phyloP scores from a whole-genome alignment of 2,797 vertebrate genomes.

The Kryptolebias ocellatus region DNA sequence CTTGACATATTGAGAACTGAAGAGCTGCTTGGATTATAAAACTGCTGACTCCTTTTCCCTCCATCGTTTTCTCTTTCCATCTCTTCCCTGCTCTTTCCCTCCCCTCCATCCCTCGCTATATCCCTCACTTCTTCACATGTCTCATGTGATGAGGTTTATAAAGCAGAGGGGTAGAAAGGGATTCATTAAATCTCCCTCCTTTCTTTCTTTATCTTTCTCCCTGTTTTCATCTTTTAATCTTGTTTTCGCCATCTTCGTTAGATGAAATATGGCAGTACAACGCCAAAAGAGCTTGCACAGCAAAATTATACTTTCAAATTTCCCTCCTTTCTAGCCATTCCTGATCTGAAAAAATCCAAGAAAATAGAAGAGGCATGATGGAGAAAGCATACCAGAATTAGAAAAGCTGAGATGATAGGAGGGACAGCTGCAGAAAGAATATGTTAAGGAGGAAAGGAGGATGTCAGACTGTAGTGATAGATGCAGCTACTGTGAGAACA shows the following conservation, averaged over 20 bases:
- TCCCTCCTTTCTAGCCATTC: constrained; percentile 44
- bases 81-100: constrained; percentile 25
- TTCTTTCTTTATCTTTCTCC: constrained; percentile 15
- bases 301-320: constrained; percentile 71
- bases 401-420: constrained; percentile 21
- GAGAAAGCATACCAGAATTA: neutral
- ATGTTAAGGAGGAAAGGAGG: constrained; percentile 48
- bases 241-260: constrained; percentile 53
- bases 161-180: constrained; percentile 47
- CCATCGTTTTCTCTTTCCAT: constrained; percentile 32
- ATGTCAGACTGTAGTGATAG: constrained; percentile 40
- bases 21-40: constrained; percentile 65
- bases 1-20: constrained; percentile 61
- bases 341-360: constrained; percentile 32
- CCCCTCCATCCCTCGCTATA: constrained; percentile 26
- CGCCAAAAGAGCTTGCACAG: constrained; percentile 37
- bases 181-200: constrained; percentile 55
- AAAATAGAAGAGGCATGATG: neutral
- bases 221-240: constrained; percentile 46
- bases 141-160: constrained; percentile 53
- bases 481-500: constrained; percentile 68
- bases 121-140: constrained; percentile 47
- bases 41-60: constrained; percentile 67
- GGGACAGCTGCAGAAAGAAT: constrained; percentile 50
- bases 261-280: constrained; percentile 61